Conservation (phyloP, 2,113 vertebrate genomes). For the Macrotus californicus region DNA sequence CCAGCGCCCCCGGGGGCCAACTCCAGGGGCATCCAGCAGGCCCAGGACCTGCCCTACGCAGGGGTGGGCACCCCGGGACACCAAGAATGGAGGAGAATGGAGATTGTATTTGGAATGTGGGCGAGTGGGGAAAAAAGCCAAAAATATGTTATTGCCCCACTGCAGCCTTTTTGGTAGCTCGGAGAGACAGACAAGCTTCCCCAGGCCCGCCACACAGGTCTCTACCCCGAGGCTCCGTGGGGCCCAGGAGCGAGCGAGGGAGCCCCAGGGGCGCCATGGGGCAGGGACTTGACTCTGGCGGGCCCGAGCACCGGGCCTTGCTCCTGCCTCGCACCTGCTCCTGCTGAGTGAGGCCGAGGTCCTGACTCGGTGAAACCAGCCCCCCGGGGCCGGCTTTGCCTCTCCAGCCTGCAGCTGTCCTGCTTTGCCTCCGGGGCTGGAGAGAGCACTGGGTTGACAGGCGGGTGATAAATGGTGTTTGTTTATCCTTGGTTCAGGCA, state of each 20-base stretch:
- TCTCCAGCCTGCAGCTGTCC: not conserved
- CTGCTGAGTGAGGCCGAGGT: not conserved
- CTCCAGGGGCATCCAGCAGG: not conserved
- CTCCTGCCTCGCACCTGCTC: not conserved
- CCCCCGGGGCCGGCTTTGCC: not conserved
- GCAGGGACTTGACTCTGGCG: not conserved
- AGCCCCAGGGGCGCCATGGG: fast-evolving
- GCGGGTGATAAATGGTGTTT: not conserved
- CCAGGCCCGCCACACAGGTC: not conserved
- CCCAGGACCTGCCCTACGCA: too few species aligned
- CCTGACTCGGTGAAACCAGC: too few species aligned
- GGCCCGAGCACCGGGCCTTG: not conserved
- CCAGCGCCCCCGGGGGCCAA: not conserved
- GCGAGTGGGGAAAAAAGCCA: not conserved
- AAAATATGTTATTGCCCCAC: fast-evolving
- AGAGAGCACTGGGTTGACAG: not conserved
- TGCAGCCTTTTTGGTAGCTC: not conserved
- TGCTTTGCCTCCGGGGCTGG: not conserved
- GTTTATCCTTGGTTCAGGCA: not conserved
- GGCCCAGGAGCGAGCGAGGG: not conserved
- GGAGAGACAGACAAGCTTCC: fast-evolving
- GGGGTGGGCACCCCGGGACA: not conserved
- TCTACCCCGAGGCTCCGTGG: not conserved
- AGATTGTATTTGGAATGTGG: too few species aligned
- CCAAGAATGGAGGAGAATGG: not conserved